These are phyloP conservation scores for Laticauda laticaudata DNA, from an alignment of 2,113 vertebrate genomes.

Conservation along the genomic window DNA sequence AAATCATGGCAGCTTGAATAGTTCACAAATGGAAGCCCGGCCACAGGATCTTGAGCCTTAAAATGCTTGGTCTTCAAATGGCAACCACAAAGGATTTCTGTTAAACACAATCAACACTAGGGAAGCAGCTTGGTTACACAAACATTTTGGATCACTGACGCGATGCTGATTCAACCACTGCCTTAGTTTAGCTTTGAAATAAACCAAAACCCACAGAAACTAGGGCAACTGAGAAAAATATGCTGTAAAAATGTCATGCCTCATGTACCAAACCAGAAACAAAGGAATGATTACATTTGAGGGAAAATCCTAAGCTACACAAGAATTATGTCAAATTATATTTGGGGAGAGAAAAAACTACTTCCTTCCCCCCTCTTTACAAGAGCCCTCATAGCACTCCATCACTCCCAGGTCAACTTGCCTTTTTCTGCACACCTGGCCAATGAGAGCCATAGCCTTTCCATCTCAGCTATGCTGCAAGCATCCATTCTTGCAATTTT, in stretches of 20 bases:
- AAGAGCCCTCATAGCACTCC: not conserved
- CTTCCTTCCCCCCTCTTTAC: not conserved
- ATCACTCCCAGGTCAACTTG: not conserved
- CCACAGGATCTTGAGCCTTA: not conserved
- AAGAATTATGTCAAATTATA: not conserved
- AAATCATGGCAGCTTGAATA: constrained; percentile 5
- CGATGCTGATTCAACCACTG: not conserved
- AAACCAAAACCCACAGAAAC: not conserved
- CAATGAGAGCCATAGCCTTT: not conserved
- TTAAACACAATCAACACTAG: constrained; percentile 56
- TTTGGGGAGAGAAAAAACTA: not conserved
- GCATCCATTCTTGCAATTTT: not conserved
- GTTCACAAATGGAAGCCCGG: not conserved
- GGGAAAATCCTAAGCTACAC: not conserved
- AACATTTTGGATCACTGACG: constrained; percentile 18
- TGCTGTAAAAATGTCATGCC: fast-evolving
- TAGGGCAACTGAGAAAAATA: not conserved
- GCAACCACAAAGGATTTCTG: constrained; percentile 49
- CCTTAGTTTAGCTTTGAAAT: not conserved
- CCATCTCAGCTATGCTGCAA: not conserved
- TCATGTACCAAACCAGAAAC: not conserved
- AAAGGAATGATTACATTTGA: not conserved
- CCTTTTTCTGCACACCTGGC: not conserved
- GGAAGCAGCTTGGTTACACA: not conserved
- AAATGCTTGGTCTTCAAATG: not conserved